phyloP scores from a whole-genome alignment of 2,888 invertebrate genomes.

The Scaptomyza cyrtandrae region DNA sequence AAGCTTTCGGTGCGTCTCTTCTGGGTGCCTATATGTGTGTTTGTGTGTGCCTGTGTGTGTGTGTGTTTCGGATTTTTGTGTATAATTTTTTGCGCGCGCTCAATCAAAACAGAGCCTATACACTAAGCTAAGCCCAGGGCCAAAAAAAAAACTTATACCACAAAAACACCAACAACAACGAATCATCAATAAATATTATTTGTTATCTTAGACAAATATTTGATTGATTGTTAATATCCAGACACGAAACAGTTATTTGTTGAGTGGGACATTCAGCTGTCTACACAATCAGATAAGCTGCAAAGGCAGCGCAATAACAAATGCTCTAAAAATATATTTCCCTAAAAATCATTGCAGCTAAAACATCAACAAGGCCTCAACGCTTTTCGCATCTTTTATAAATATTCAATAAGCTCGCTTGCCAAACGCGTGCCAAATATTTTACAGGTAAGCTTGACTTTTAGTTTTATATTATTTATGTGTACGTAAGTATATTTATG shows the following conservation, averaged over 20 bases:
- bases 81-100: conserved; percentile 79
- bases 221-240: not conserved
- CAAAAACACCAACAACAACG: not conserved
- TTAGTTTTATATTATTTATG: conserved; percentile 39
- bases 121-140: conserved; percentile 26
- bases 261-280: conserved; percentile 21
- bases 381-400: conserved; percentile 43
- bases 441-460: conserved; percentile 73
- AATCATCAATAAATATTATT: conserved; percentile 6
- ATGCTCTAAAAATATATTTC: conserved; percentile 35
- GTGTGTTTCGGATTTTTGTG: conserved; percentile 69
- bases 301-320: conserved; percentile 10
- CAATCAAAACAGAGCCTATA: conserved; percentile 70
- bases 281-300: conserved; percentile 15
- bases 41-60: conserved; percentile 32
- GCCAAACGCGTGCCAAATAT: conserved; percentile 64
- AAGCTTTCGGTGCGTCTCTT: conserved; percentile 68
- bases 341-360: conserved; percentile 53
- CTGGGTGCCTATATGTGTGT: conserved; percentile 44
- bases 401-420: conserved; percentile 67
- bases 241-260: conserved; percentile 9
- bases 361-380: conserved; percentile 40
- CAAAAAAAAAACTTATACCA: conserved; percentile 1
- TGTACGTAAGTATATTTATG: not conserved
- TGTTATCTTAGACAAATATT: conserved; percentile 10